Percentiles rank a stretch among this genome's conserved stretches.
These are phyloP conservation scores for Ophiodon elongatus DNA, from an alignment of 2,113 vertebrate species.

Conservation along the genomic window DNA sequence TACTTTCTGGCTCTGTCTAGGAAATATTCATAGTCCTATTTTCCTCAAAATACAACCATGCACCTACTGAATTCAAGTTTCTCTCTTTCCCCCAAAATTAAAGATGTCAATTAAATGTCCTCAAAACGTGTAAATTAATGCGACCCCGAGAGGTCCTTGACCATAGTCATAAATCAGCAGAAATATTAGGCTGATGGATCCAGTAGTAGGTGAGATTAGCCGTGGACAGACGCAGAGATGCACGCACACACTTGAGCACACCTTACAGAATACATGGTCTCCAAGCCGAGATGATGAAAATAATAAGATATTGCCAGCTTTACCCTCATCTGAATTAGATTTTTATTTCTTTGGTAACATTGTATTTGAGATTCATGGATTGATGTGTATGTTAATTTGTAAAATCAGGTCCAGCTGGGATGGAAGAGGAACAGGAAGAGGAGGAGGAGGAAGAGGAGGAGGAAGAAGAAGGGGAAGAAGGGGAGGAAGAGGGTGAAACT, in stretches of 20 bases:
- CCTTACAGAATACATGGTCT: not conserved
- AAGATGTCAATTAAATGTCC: too few species aligned
- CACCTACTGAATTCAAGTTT: too few species aligned
- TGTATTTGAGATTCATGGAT: not conserved
- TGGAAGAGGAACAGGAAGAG: constrained; percentile 79
- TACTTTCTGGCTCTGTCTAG: too few species aligned
- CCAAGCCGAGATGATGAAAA: too few species aligned
- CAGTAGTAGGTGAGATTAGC: not conserved
- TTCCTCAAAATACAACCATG: too few species aligned
- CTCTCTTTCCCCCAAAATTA: too few species aligned
- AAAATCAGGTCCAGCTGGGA: constrained; percentile 47
- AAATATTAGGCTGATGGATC: not conserved
- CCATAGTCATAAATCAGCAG: too few species aligned
- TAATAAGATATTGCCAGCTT: not conserved
- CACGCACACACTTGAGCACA: too few species aligned
- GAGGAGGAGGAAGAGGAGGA: constrained; percentile 77
- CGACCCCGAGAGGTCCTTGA: too few species aligned
- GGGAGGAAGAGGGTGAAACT: constrained; percentile 55
- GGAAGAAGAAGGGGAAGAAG: constrained; percentile 71
- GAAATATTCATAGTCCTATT: too few species aligned
- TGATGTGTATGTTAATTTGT: not conserved
- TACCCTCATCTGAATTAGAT: not conserved
- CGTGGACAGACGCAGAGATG: not conserved
- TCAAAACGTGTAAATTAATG: not conserved
- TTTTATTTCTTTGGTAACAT: not conserved